phyloP scores from a whole-genome alignment of 2,797 vertebrate species.

The Peromyscus aztecus region DNA sequence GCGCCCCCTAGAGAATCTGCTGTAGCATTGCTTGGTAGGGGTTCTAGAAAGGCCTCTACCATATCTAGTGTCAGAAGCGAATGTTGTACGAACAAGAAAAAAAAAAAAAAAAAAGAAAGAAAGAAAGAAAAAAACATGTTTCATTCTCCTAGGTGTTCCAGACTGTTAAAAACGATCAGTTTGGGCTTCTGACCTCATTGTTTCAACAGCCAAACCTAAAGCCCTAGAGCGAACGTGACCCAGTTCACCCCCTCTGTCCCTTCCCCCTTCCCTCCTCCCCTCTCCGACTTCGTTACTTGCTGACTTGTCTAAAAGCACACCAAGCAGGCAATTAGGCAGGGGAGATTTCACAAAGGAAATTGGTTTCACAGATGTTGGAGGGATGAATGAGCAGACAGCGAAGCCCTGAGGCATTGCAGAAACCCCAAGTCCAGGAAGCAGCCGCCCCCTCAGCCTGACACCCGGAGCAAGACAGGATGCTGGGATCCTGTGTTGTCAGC shows the following conservation, averaged over 20 bases:
- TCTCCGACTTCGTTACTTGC: neutral
- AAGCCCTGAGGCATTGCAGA: neutral
- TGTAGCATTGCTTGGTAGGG: neutral
- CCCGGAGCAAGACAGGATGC: constrained; percentile 8
- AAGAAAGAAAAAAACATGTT: too few relatives aligned
- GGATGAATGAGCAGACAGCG: neutral
- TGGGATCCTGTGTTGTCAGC: neutral
- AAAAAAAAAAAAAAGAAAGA: rapidly evolving
- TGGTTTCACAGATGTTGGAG: neutral
- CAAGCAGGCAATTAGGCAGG: neutral
- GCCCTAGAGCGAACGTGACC: neutral
- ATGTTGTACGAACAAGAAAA: neutral
- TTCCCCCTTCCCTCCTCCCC: neutral
- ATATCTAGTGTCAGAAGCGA: neutral
- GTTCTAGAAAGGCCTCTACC: neutral
- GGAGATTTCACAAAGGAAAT: neutral
- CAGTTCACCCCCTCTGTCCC: neutral
- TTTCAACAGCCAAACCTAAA: neutral
- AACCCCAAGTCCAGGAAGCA: neutral
- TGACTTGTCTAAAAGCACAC: neutral
- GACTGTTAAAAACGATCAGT: neutral
- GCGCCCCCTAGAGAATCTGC: neutral
- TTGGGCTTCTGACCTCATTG: neutral
- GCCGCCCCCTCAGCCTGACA: constrained; percentile 14
- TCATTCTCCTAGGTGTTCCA: neutral